Evolutionary conservation across 2,797 vertebrate species (phyloP).

Genomic region (Oreonectes daqikongensis): DNA sequence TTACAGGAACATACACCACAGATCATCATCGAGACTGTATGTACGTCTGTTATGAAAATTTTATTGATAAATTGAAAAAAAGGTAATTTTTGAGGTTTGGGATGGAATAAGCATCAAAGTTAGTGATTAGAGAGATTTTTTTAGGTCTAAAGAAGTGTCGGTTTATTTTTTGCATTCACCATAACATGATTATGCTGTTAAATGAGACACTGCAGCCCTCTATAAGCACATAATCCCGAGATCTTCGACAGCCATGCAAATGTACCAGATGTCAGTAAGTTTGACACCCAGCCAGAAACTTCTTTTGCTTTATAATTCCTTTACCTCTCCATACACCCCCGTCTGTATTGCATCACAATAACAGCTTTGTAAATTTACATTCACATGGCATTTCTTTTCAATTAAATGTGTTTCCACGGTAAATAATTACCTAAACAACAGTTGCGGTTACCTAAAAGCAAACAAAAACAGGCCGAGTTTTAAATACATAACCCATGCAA

Average conservation of each 20-base stretch:
- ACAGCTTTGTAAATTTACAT: too few species aligned
- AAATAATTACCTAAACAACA: neutral
- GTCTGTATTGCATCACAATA: neutral
- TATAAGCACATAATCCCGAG: conserved; percentile 77
- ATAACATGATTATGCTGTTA: conserved; percentile 78
- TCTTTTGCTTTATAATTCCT: conserved; percentile 47
- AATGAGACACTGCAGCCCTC: conserved; percentile 78
- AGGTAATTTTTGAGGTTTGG: too few species aligned
- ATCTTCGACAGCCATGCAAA: conserved; percentile 77
- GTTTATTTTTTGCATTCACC: conserved; percentile 69
- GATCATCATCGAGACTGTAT: too few species aligned
- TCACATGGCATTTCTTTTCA: too few species aligned
- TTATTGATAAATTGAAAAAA: too few species aligned
- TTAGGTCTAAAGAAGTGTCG: conserved; percentile 66
- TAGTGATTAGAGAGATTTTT: conserved; percentile 30
- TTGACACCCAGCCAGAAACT: conserved; percentile 73
- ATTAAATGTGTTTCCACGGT: too few species aligned
- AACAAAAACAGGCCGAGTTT: too few species aligned
- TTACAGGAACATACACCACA: too few species aligned
- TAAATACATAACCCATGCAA: neutral
- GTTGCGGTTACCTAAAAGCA: too few species aligned
- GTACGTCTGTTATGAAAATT: too few species aligned
- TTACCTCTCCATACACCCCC: conserved; percentile 10
- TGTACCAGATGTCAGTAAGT: conserved; percentile 75
- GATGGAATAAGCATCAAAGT: too few species aligned